phyloP scores from a whole-genome alignment of 1,140 invertebrate species.

The Sweltsa coloradensis region DNA sequence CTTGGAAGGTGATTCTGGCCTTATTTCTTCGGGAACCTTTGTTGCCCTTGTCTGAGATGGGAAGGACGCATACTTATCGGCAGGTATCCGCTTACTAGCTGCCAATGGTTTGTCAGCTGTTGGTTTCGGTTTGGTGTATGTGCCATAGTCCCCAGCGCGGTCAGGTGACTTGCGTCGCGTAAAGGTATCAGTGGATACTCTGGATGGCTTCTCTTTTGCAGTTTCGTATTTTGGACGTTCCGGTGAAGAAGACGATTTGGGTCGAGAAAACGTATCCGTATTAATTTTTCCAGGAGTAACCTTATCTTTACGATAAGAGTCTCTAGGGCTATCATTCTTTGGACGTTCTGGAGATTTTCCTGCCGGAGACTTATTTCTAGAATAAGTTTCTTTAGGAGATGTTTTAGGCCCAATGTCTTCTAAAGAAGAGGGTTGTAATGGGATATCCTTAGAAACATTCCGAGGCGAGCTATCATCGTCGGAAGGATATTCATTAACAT shows the following conservation, averaged over 20 bases:
- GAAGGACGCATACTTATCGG: too few relatives aligned
- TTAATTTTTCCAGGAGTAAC: background rate
- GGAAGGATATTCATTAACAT: too few relatives aligned
- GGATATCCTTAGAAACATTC: too few relatives aligned
- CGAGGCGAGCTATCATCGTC: too few relatives aligned
- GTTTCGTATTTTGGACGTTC: constrained; percentile 1
- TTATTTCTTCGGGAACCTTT: too few relatives aligned
- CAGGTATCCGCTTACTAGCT: too few relatives aligned
- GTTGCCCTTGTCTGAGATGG: too few relatives aligned
- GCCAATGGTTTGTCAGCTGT: too few relatives aligned
- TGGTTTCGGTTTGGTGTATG: constrained; percentile 2
- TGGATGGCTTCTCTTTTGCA: constrained; percentile 4
- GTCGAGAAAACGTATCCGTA: constrained; percentile 4
- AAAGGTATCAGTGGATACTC: background rate
- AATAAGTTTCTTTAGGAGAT: background rate
- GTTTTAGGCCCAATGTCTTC: background rate
- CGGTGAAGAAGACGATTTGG: background rate
- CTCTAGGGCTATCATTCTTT: constrained; percentile 13
- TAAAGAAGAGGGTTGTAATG: background rate
- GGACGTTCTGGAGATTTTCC: constrained; percentile 9
- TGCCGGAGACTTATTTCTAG: constrained; percentile 9
- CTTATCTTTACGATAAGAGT: background rate
- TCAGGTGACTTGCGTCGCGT: background rate
- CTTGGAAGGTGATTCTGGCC: too few relatives aligned
- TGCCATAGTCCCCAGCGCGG: background rate